phyloP scores from a whole-genome alignment of 2,888 invertebrate species.

The Chymomyza amoena region DNA sequence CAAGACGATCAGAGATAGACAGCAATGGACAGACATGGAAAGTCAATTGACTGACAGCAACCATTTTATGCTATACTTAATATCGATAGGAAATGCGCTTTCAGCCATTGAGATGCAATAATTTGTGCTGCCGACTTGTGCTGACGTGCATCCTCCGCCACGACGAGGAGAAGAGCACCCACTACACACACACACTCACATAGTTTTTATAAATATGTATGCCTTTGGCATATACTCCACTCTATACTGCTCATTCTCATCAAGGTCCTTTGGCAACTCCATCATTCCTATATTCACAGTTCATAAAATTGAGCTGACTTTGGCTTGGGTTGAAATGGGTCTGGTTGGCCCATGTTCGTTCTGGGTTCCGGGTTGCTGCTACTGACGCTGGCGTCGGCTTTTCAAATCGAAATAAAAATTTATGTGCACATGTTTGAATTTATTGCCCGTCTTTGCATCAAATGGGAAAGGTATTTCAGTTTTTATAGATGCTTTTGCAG shows the following conservation, averaged over 20 bases:
- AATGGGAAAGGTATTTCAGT: not conserved
- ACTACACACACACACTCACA: slow-evolving; percentile 4
- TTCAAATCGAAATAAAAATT: slow-evolving; percentile 72
- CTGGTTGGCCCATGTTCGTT: not conserved
- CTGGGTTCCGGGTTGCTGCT: not conserved
- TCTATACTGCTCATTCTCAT: slow-evolving; percentile 24
- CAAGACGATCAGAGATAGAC: not conserved
- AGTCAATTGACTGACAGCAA: slow-evolving; percentile 56
- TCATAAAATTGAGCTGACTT: slow-evolving; percentile 55
- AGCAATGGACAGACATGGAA: slow-evolving; percentile 23
- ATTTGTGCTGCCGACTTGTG: slow-evolving; percentile 49
- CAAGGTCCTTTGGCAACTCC: slow-evolving; percentile 41
- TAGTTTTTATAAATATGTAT: slow-evolving; percentile 7
- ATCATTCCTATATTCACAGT: slow-evolving; percentile 61
- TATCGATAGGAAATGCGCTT: slow-evolving; percentile 24
- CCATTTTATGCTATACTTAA: slow-evolving; percentile 31
- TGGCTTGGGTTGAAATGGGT: not conserved
- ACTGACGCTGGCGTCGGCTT: slow-evolving; percentile 23
- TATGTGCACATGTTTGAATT: slow-evolving; percentile 73
- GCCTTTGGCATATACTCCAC: slow-evolving; percentile 27
- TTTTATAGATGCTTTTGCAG: slow-evolving; percentile 4
- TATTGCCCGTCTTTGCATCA: slow-evolving; percentile 46
- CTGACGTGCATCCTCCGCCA: slow-evolving; percentile 27
- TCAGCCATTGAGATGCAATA: slow-evolving; percentile 50
- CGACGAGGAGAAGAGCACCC: slow-evolving; percentile 21